Evolutionary conservation across 2,797 vertebrate species (phyloP).

Genomic region (Microhierax caerulescens): DNA sequence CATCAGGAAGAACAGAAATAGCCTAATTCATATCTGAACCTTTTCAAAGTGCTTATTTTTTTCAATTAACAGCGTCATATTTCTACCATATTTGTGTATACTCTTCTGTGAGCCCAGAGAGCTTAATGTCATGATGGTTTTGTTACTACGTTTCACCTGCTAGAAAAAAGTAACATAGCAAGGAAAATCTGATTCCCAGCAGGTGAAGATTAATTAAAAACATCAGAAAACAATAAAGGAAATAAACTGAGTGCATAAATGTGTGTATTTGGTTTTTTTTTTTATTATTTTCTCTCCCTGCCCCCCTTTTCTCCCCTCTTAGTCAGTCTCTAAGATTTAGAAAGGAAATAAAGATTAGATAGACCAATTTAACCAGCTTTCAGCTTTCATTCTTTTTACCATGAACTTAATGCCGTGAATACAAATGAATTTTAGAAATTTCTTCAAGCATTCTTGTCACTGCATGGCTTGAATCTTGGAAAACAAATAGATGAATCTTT

Average conservation of each 20-base stretch:
- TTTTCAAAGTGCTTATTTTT: neutral
- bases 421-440: neutral
- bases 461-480: neutral
- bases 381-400: neutral
- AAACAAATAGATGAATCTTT: neutral
- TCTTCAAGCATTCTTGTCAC: neutral
- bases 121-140: neutral
- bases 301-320: neutral
- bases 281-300: neutral
- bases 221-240: neutral
- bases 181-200: neutral
- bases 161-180: neutral
- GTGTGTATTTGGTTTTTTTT: neutral
- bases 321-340: neutral
- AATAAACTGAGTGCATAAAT: neutral
- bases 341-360: constrained; percentile 23
- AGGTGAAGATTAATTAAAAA: neutral
- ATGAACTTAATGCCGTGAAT: neutral
- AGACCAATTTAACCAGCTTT: neutral
- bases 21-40: neutral
- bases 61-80: neutral
- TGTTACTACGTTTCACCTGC: neutral
- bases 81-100: neutral
- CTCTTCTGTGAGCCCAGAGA: neutral
- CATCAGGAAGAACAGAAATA: neutral